Conservation (phyloP, 2,888 invertebrate genomes). For the Masnerella sp. region DNA sequence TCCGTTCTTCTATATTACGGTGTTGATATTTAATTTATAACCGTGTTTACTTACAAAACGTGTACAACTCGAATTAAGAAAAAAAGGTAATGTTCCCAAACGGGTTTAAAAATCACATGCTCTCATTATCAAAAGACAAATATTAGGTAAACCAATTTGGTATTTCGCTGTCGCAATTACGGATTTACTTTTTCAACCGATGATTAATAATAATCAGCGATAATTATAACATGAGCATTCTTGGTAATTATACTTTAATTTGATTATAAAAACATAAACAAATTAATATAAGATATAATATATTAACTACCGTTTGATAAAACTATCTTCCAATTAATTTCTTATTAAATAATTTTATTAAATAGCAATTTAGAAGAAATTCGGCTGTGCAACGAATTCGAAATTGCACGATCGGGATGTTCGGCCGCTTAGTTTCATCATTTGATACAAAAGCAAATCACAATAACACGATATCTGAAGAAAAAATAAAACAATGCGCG, state of each 20-base stretch:
- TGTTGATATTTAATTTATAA: background rate
- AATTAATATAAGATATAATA: constrained; percentile 14
- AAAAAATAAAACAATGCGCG: background rate
- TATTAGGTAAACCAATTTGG: too few species aligned
- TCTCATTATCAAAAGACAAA: too few species aligned
- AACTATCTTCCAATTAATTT: constrained; percentile 17
- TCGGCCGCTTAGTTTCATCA: background rate
- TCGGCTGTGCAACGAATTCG: background rate
- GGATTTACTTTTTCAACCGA: background rate
- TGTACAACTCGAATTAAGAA: too few species aligned
- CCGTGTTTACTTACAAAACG: too few species aligned
- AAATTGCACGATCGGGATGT: background rate
- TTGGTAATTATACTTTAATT: constrained; percentile 17
- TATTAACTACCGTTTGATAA: constrained; percentile 13
- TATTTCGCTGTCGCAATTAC: too few species aligned
- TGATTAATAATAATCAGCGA: background rate
- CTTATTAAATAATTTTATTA: constrained; percentile 17
- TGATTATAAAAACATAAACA: constrained; percentile 23
- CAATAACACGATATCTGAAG: background rate
- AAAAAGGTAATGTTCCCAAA: too few species aligned
- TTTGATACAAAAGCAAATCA: background rate
- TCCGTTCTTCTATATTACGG: background rate
- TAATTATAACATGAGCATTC: background rate
- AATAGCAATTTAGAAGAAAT: background rate
- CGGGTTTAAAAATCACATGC: background rate